Evolutionary conservation across 2,888 invertebrate genomes (phyloP).

Genomic region (Ichneumoninae sp.): DNA sequence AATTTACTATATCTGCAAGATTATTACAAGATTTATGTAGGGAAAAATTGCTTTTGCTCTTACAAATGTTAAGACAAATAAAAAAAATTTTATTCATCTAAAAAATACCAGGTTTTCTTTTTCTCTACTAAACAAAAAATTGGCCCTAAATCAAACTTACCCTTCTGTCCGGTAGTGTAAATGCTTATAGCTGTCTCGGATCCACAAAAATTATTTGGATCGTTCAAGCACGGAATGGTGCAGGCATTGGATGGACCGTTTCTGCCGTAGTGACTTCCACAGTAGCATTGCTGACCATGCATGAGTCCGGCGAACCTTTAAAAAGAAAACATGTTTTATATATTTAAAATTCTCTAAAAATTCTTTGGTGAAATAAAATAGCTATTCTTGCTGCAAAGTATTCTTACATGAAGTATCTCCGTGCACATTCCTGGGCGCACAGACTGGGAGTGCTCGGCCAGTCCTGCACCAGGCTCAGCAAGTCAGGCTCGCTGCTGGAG

Average conservation of each 20-base stretch:
- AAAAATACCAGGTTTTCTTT: background rate
- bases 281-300: constrained; percentile 84
- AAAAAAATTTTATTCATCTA: background rate
- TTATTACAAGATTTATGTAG: background rate
- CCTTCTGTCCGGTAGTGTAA: constrained; percentile 88
- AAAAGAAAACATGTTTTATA: background rate
- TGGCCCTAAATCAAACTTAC: constrained; percentile 69
- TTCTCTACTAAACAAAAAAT: background rate
- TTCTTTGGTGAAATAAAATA: background rate
- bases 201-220: constrained; percentile 88
- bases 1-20: background rate
- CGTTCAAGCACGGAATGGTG: constrained; percentile 87
- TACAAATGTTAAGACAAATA: background rate
- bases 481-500: constrained; percentile 72
- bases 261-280: constrained; percentile 83
- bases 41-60: background rate
- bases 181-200: constrained; percentile 89
- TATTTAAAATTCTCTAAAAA: background rate
- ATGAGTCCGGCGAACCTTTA: constrained; percentile 85
- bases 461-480: constrained; percentile 71
- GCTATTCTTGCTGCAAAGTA: background rate
- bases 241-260: constrained; percentile 83
- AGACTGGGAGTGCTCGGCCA: constrained; percentile 72
- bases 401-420: constrained; percentile 81
- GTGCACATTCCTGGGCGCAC: constrained; percentile 77